These are phyloP conservation scores for Tromatobia lineatoria DNA, from an alignment of 2,888 invertebrate genomes.

Conservation along the genomic window DNA sequence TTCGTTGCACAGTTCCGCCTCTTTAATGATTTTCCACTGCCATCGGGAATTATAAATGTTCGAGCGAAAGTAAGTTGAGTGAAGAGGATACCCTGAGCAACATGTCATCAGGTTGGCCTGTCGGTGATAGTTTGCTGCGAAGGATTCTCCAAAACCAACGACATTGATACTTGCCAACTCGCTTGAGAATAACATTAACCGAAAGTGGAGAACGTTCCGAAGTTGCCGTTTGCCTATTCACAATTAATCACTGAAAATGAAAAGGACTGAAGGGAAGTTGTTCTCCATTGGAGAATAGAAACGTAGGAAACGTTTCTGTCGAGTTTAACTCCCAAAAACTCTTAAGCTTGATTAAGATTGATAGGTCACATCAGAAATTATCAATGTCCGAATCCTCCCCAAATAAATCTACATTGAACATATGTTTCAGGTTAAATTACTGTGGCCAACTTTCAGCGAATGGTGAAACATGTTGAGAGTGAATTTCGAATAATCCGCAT, in stretches of 20 bases:
- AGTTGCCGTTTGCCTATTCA: not conserved
- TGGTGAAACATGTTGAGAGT: not conserved
- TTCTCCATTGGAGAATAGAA: not conserved
- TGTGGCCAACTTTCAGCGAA: too few relatives aligned
- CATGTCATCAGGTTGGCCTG: constrained; percentile 40
- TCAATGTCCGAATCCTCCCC: not conserved
- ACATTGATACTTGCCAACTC: not conserved
- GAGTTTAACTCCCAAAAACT: too few relatives aligned
- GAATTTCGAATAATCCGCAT: not conserved
- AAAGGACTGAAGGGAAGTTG: too few relatives aligned
- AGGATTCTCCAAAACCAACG: constrained; percentile 3
- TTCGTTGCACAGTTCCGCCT: too few relatives aligned
- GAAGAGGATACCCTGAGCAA: constrained; percentile 16
- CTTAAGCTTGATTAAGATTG: too few relatives aligned
- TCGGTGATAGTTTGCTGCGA: not conserved
- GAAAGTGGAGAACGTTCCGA: not conserved
- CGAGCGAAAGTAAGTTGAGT: too few relatives aligned
- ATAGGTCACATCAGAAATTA: too few relatives aligned
- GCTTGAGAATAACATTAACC: not conserved
- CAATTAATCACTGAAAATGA: not conserved
- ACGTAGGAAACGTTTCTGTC: too few relatives aligned
- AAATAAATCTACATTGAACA: too few relatives aligned
- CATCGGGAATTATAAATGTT: too few relatives aligned
- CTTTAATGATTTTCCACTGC: too few relatives aligned
- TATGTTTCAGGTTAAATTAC: too few relatives aligned